Percentiles rank a stretch among this genome's conserved stretches.
Conservation (phyloP, 2,888 invertebrate genomes). For the Vanessa cardui region DNA sequence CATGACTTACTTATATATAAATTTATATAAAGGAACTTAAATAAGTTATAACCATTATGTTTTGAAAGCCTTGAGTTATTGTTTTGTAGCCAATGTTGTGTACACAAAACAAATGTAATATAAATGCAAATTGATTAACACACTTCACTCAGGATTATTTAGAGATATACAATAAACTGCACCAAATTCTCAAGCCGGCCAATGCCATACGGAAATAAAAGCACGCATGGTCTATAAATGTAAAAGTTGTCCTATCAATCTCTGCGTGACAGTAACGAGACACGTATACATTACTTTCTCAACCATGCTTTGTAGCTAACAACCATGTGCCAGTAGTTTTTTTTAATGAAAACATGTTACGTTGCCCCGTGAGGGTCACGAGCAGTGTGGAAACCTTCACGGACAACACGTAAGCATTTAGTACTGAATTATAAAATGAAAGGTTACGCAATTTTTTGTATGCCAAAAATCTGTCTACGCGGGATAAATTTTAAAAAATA, state of each 20-base stretch:
- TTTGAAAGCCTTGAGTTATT: not conserved
- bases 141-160: not conserved
- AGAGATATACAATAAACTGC: not conserved
- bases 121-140: not conserved
- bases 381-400: constrained; percentile 76
- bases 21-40: not conserved
- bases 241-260: constrained; percentile 36
- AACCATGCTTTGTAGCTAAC: constrained; percentile 40
- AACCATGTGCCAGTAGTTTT: constrained; percentile 58
- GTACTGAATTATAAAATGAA: constrained; percentile 72
- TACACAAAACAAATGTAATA: not conserved
- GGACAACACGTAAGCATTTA: constrained; percentile 80
- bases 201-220: constrained; percentile 42
- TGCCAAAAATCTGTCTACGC: constrained; percentile 49
- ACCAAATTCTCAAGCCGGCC: constrained; percentile 34
- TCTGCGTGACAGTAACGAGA: constrained; percentile 45
- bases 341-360: constrained; percentile 50
- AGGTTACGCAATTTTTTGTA: constrained; percentile 78
- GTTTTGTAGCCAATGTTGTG: not conserved
- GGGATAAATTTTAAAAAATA: not conserved
- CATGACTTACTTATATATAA: constrained; percentile 4
- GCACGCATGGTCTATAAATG: constrained; percentile 36
- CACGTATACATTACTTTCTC: constrained; percentile 49
- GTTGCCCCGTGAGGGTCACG: constrained; percentile 70
- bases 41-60: not conserved